A percentile compares a stretch with the other conserved stretches of the same genome.
Evolutionary conservation across 1,140 invertebrate species (phyloP).

Genomic region (Mamestra configurata): DNA sequence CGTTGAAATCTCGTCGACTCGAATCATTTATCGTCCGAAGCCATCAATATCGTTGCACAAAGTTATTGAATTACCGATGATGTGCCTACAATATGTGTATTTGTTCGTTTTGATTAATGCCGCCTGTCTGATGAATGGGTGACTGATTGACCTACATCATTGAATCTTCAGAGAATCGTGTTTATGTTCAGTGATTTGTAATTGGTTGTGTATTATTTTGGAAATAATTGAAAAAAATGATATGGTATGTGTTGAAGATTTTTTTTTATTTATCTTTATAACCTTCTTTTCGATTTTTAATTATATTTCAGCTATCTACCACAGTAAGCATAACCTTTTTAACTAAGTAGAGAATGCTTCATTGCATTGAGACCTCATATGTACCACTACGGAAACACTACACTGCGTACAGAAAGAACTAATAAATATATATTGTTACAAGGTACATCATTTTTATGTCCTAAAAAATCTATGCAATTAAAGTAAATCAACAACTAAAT

Average conservation of each 20-base stretch:
- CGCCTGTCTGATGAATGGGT: conserved; percentile 5
- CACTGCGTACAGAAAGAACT: too few species aligned
- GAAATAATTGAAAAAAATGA: not conserved
- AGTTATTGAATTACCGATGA: conserved; percentile 47
- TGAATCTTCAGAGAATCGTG: not conserved
- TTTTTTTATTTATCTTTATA: not conserved
- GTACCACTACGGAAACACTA: too few species aligned
- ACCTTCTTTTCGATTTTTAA: too few species aligned
- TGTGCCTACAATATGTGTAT: conserved; percentile 32
- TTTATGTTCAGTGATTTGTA: conserved; percentile 25
- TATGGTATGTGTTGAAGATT: not conserved
- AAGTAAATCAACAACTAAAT: too few species aligned
- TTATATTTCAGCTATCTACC: too few species aligned
- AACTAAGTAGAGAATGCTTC: too few species aligned
- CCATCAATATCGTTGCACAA: conserved; percentile 35
- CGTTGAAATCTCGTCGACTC: not conserved
- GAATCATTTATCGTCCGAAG: conserved; percentile 13
- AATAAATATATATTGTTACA: too few species aligned
- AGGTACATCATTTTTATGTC: too few species aligned
- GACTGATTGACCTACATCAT: conserved; percentile 44
- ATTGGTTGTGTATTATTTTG: not conserved
- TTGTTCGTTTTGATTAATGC: conserved; percentile 47
- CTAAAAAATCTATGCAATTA: too few species aligned
- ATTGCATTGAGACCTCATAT: too few species aligned
- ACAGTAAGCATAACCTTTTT: too few species aligned